Evolutionary conservation across 1,140 invertebrate genomes (phyloP), one percentile per base, ranked within the genome.

Genomic region (Drosophila cardini): DNA sequence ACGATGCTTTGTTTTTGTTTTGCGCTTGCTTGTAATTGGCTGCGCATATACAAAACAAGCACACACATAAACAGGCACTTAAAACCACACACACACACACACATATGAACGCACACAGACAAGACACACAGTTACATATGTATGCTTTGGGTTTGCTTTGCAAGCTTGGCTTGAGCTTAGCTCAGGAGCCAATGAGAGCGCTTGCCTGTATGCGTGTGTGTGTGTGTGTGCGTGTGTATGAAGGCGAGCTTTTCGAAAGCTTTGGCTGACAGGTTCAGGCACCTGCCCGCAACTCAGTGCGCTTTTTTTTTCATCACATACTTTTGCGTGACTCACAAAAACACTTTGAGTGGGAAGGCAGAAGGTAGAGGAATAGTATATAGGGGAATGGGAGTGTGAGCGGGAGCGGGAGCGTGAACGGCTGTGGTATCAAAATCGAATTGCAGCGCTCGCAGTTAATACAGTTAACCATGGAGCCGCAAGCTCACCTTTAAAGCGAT

Each of bases 401-500:
- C 36, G n/a, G 18, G 30, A 15, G 13, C 13, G n/a, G 30, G 16
- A 4, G 61, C 2, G 11, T 38, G 9, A 18, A 18, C 3, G 4
- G 21, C 3, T 32, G 21, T 42, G 40, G 38, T 8, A 32, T 72
- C 34, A 55, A 40, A 57, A 76, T 63, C 52, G 60, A 57, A 68
- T 58, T 58, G 64, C 64, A 68, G 64, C 45, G 42, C 32, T 26
- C 13, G 60, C 65, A 76, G 72, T 55, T 62, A 62, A 62, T 62
- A 62, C 60, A 62, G 46, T 52, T 81, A 79, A 50, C 45, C 71
- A 68, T 81, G 71, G 78, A 85, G 82, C 82, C 82, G 53, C 82
- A 85, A 85, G 82, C 82, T 84, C 82, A 85, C 82, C 82, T 85
- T 73, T 85, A 86, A 78, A 76, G 82, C 78, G 82, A 85, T 85